Conservation (phyloP, 2,113 vertebrate species). For the Hypanus sabinus region DNA sequence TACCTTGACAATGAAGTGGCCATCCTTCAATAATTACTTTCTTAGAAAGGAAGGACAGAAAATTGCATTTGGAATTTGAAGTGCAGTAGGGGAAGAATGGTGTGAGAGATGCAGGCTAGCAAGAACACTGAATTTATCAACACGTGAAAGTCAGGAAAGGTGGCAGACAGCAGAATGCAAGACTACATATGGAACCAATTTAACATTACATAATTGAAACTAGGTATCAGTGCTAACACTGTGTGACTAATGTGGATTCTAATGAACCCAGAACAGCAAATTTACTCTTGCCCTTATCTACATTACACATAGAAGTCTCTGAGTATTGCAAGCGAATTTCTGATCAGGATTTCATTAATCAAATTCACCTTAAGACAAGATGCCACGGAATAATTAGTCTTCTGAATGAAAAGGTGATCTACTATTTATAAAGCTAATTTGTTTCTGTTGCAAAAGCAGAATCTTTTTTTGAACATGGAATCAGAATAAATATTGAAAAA, state of each 20-base stretch:
- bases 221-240: background rate
- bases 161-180: background rate
- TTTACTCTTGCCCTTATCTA: background rate
- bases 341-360: background rate
- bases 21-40: too few species aligned
- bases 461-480: background rate
- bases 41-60: too few species aligned
- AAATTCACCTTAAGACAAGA: background rate
- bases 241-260: background rate
- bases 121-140: too few species aligned
- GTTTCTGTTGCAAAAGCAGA: background rate
- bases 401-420: background rate
- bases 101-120: too few species aligned
- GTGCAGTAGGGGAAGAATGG: too few species aligned
- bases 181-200: background rate
- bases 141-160: background rate
- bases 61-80: too few species aligned
- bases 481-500: background rate
- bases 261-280: background rate
- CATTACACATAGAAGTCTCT: slow-evolving; percentile 8
- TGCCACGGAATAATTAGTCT: background rate
- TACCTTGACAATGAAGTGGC: too few species aligned
- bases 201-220: background rate
- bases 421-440: background rate
- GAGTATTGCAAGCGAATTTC: background rate